Base-by-base conservation (phyloP, 2,888 invertebrate species). In the Callyntrura sp. region DNA sequence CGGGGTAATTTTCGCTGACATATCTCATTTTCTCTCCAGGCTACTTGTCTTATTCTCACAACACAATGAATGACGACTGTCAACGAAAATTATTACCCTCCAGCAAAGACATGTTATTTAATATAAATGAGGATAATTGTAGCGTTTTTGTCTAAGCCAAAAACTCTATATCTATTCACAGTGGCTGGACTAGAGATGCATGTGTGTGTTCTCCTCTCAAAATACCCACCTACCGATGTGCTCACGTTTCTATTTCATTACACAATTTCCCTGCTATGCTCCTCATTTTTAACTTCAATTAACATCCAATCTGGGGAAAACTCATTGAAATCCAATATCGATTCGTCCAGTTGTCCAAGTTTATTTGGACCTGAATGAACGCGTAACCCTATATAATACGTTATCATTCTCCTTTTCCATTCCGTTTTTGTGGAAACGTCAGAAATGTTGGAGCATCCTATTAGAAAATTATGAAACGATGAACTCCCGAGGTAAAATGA, bases 181-280 rank as follows among this genome's bases (percentile, higher is more conserved):
- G 12, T 17, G 2, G 55, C 14, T n/a, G 20, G 4, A 20, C 11
- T 62, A 2, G 9, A 62, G 23, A 6, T 65, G 5, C 28, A 14
- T 65, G 4, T 35, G 14, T 0, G 0, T 43, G 20, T 23, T n/a
- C n/a, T n/a, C n/a, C n/a, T n/a, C n/a, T n/a, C 51, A 35, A 45
- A n/a, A n/a, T n/a, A n/a, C n/a, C n/a, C 62, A 62, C 82, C 85
- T 70, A 89, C 81, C 48, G 60, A 79, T 89, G 89, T 51, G 62
- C 35, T 35, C 48, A 81, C 73, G 73, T 82, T 90, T 90, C 78
- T 85, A 70, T 81, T 79, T 90, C 90, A 90, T 85, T 90, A 82
- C 20, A 85, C 85, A 90, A 89, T 89, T 89, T 89, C n/a, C n/a
- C n/a, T 51, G 14, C 55, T n/a, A 51, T 45, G 55, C 14, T 8